phyloP scores from a whole-genome alignment of 2,797 vertebrate genomes.

The Lagodon rhomboides region DNA sequence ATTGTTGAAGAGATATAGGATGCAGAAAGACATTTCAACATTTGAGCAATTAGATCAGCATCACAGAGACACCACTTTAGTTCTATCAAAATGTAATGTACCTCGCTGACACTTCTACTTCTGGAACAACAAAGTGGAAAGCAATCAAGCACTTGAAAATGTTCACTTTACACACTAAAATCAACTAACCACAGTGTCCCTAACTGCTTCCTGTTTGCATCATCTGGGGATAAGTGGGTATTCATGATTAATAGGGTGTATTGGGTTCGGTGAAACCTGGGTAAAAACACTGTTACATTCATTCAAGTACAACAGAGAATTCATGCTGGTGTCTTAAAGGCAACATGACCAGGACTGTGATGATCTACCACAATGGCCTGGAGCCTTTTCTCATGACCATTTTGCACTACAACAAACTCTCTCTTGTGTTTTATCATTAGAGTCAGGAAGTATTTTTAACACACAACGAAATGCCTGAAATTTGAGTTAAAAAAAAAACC shows the following conservation, averaged over 20 bases:
- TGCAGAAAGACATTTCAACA: no score
- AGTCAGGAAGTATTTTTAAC: not conserved
- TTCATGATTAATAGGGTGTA: not conserved
- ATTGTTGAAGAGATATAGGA: no score
- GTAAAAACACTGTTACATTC: conserved; percentile 14
- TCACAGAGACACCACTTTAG: no score
- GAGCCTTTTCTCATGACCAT: conserved; percentile 20
- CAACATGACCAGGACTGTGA: not conserved
- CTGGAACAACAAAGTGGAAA: no score
- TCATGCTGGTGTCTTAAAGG: conserved; percentile 16
- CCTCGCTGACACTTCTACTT: no score
- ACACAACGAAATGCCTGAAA: not conserved
- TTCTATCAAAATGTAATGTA: no score
- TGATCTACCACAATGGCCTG: conserved; percentile 7
- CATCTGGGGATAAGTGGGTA: not conserved
- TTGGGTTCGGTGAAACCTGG: not conserved
- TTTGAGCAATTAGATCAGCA: no score
- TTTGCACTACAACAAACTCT: not conserved
- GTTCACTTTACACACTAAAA: not conserved
- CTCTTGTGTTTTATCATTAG: not conserved
- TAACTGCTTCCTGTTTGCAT: not conserved
- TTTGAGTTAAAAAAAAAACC: not conserved
- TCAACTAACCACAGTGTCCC: not conserved
- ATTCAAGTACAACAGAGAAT: conserved; percentile 13
- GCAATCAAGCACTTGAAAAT: not conserved